Evolutionary conservation across 2,797 vertebrate species (phyloP).

Genomic region (Typhlichthys subterraneus): DNA sequence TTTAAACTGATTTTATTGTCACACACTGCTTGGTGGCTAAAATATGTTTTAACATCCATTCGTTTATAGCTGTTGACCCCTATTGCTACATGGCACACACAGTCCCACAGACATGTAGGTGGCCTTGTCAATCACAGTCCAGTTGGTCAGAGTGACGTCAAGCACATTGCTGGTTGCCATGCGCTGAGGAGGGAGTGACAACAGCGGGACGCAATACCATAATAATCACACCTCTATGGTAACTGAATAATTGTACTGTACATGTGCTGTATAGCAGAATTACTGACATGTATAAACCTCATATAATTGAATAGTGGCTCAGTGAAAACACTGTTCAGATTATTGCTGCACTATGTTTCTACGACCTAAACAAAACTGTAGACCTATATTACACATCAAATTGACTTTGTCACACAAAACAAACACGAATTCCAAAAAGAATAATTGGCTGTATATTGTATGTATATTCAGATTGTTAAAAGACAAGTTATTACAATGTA

Average conservation of each 20-base stretch:
- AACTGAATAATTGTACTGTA: slow-evolving; percentile 9
- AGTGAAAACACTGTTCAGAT: slow-evolving; percentile 4
- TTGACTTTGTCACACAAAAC: no score
- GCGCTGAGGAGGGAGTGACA: slow-evolving; percentile 8
- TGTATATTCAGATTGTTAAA: not conserved
- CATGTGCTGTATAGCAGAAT: slow-evolving; percentile 5
- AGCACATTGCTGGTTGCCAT: slow-evolving; percentile 3
- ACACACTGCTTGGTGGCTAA: not conserved
- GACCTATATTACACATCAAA: no score
- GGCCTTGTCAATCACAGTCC: slow-evolving; percentile 37
- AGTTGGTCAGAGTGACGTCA: slow-evolving; percentile 22
- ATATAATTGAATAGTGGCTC: not conserved
- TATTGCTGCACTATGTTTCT: not conserved
- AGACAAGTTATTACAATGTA: no score
- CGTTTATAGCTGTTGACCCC: slow-evolving; percentile 16
- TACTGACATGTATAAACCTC: not conserved
- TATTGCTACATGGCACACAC: slow-evolving; percentile 1
- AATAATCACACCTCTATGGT: slow-evolving; percentile 8
- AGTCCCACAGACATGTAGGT: slow-evolving; percentile 2
- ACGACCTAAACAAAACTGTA: no score
- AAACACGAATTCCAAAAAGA: no score
- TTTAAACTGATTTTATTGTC: not conserved
- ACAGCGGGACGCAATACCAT: slow-evolving; percentile 3
- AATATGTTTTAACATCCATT: not conserved
- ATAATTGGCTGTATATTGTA: not conserved